Conservation (phyloP, 2,113 vertebrate genomes). For the Nymphicus hollandicus region DNA sequence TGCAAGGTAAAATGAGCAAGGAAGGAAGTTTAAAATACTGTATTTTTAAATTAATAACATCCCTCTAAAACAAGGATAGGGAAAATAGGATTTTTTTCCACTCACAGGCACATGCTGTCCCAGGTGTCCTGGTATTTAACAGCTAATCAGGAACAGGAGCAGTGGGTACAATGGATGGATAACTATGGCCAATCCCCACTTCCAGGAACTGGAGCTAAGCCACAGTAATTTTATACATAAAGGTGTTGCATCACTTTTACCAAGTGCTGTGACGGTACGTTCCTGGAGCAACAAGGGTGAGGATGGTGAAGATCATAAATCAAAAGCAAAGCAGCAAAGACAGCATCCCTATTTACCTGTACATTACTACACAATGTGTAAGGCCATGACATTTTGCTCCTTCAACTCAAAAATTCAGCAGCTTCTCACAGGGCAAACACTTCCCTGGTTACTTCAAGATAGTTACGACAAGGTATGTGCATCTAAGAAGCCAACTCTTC, state of each 20-base stretch:
- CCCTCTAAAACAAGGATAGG: not conserved
- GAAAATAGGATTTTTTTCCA: not conserved
- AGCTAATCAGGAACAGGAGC: not conserved
- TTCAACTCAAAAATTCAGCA: conserved; percentile 13
- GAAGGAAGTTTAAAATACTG: not conserved
- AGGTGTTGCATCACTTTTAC: not conserved
- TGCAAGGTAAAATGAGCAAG: not conserved
- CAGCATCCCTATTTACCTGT: not conserved
- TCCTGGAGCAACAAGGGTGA: not conserved
- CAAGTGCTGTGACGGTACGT: not conserved
- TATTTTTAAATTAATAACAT: not conserved
- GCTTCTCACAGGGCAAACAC: conserved; percentile 29
- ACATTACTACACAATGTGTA: not conserved
- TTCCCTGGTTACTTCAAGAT: not conserved
- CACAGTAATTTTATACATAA: not conserved
- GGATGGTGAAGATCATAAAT: not conserved
- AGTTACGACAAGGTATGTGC: not conserved
- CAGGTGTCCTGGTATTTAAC: not conserved
- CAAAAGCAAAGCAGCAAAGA: conserved; percentile 12
- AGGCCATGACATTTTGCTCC: conserved; percentile 44
- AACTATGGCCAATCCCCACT: not conserved
- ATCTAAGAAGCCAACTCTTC: not conserved
- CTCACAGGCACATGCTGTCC: not conserved
- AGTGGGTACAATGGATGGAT: not conserved
- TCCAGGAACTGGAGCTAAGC: conserved; percentile 13